Conservation (phyloP, 1,140 invertebrate species). For the Laupala kohalensis region DNA sequence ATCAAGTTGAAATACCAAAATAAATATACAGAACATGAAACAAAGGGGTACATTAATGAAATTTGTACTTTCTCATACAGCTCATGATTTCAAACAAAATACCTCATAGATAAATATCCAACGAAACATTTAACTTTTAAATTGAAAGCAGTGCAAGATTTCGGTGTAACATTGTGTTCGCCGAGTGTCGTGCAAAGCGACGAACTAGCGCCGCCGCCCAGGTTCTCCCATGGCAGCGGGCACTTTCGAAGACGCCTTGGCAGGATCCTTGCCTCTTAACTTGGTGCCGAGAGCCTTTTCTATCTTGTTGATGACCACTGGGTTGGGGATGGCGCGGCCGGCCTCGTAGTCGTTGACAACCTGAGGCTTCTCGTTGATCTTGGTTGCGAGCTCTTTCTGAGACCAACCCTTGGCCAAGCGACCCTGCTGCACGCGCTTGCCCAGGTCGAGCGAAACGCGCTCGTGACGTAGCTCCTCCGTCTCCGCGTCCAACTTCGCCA, state of each 20-base stretch:
- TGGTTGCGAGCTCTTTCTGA: neutral
- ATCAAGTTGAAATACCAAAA: neutral
- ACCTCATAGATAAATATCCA: too few species aligned
- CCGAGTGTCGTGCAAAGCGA: too few species aligned
- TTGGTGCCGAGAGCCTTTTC: neutral
- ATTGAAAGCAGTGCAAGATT: neutral
- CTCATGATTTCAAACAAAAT: too few species aligned
- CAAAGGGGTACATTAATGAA: too few species aligned
- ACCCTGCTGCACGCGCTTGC: neutral
- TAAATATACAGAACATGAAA: neutral
- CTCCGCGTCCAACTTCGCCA: neutral
- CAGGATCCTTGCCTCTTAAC: neutral
- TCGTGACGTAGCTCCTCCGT: neutral
- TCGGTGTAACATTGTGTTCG: neutral
- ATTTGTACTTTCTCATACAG: too few species aligned
- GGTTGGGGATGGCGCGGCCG: neutral
- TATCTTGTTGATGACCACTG: neutral
- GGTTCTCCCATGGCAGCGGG: too few species aligned
- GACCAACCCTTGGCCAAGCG: neutral
- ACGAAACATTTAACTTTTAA: too few species aligned
- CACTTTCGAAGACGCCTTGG: too few species aligned
- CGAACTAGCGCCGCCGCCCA: too few species aligned
- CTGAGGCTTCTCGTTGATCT: neutral
- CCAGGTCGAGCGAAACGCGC: neutral
- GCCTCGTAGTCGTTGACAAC: neutral